Evolutionary conservation across 2,888 invertebrate genomes (phyloP).

Genomic region (Ectobius pallidus): DNA sequence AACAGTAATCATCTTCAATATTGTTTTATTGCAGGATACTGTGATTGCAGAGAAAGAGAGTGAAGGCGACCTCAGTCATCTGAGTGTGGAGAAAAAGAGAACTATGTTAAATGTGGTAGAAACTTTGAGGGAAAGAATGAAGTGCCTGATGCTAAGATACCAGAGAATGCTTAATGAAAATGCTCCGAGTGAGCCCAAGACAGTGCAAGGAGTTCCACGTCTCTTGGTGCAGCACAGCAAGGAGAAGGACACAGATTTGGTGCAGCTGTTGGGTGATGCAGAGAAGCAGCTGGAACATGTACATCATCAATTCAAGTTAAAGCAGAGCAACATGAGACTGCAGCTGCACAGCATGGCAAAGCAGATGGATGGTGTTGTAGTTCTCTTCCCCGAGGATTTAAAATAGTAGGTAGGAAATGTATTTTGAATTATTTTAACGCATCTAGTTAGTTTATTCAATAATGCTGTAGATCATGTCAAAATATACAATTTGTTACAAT

Average conservation of each 20-base stretch:
- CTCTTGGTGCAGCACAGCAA: background rate
- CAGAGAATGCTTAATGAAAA: background rate
- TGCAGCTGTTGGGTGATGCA: background rate
- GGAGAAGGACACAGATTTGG: background rate
- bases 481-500: too few species aligned
- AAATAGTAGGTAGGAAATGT: too few species aligned
- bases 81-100: constrained; percentile 7
- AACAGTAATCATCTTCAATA: too few species aligned
- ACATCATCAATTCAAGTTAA: background rate
- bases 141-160: background rate
- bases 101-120: background rate
- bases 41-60: constrained; percentile 30
- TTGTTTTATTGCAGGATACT: constrained; percentile 29
- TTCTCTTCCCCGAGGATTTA: background rate
- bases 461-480: too few species aligned
- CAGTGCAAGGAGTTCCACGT: background rate
- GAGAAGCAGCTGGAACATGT: background rate
- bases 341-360: background rate
- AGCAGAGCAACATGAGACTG: background rate
- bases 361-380: background rate
- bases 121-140: background rate
- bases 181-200: background rate
- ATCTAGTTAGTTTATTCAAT: too few species aligned
- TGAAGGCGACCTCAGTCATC: background rate
- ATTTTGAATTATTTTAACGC: too few species aligned